Percentiles rank a stretch among this genome's conserved stretches.
Evolutionary conservation across 2,113 vertebrate species (phyloP).

Genomic region (Grallaria varia): DNA sequence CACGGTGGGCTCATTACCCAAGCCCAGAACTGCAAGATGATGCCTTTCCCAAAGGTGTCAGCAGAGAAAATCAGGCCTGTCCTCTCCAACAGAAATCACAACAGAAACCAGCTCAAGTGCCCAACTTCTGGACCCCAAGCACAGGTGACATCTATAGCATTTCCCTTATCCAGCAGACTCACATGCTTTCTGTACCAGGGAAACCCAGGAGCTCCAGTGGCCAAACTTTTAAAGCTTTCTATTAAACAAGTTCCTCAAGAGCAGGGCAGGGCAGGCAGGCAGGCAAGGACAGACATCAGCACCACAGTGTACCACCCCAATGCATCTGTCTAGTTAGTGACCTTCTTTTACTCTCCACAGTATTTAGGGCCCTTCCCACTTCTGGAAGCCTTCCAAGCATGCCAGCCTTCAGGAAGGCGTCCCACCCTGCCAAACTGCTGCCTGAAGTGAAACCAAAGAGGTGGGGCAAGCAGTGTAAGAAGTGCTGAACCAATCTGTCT

Average conservation of each 20-base stretch:
- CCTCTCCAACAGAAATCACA: neutral
- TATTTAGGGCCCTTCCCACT: neutral
- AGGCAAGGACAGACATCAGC: neutral
- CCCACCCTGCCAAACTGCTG: neutral
- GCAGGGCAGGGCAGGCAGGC: neutral
- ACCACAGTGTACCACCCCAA: neutral
- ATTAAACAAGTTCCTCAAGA: neutral
- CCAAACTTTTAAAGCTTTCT: neutral
- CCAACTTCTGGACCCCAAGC: neutral
- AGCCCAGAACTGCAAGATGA: neutral
- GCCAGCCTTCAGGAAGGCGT: neutral
- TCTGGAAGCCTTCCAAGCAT: neutral
- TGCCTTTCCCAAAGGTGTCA: neutral
- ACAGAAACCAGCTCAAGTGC: neutral
- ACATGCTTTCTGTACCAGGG: rapidly evolving
- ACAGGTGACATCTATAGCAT: neutral
- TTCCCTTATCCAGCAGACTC: neutral
- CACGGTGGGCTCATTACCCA: neutral
- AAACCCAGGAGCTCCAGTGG: neutral
- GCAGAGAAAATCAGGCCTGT: neutral
- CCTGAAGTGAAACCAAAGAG: rapidly evolving
- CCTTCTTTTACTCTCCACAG: neutral
- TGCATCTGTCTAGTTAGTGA: neutral
- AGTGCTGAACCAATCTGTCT: neutral
- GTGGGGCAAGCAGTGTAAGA: neutral